Base-by-base conservation (phyloP, 1,140 invertebrate genomes). In the Macrotrachela quadricornifera region DNA sequence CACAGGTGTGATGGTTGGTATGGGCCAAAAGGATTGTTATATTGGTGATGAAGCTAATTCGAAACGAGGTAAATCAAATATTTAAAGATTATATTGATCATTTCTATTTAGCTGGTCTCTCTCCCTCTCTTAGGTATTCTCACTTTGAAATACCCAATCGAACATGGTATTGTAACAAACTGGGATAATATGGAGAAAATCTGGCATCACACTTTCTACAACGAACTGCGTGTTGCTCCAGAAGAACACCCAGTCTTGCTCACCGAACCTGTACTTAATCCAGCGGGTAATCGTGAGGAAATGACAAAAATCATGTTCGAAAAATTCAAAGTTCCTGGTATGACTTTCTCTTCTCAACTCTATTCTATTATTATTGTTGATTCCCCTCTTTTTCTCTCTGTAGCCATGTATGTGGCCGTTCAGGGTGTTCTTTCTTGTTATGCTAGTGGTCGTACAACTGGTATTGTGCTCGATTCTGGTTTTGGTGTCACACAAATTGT, bases 401-500 rank as follows among this genome's bases (percentile, higher is more conserved):
- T n/a, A n/a, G n/a, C n/a, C n/a, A n/a, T n/a, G n/a, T n/a, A n/a
- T n/a, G n/a, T n/a, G n/a, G 62, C 68, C 51, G 85, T 86, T 68
- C 84, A 88, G 66, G 85, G 84, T 58, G 84, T 90, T 44, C 77
- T 90, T 46, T 87, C 85, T 15, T 71, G 88, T 61, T 88, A 90
- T 68, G 83, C 84, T 59, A 86, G 83, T 66, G 85, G 85, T 75
- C 80, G 85, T 78, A 90, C 84, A 67, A 91, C 86, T 60, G 86
- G 86, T 77, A 84, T 90, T 62, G 84, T 90, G 10, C 71, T 88
- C 55, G 85, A 88, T 67, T 82, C 81, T 52, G 85, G 86, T 60
- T 85, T 91, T 72, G 86, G 85, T 76, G 86, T 91, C 47, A 85
- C 83, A 21, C 86, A 91, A 76, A 88, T 84, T 48, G 85, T 90